Conservation (phyloP, 1,140 invertebrate species). For the Luehdorfia chinensis region DNA sequence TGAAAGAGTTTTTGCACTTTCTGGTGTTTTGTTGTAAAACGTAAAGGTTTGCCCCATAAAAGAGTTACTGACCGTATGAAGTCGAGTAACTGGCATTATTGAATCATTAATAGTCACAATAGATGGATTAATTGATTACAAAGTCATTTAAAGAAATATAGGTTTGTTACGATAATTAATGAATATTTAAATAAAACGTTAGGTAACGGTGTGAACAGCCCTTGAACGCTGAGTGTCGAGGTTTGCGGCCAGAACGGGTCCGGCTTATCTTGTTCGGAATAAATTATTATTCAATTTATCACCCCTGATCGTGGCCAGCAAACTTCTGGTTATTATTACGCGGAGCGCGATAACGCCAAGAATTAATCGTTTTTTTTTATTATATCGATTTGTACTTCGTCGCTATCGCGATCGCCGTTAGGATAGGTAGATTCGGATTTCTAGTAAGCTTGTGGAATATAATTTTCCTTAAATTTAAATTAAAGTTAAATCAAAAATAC, state of each 20-base stretch:
- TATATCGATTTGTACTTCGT: conserved; percentile 3
- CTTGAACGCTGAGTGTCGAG: conserved; percentile 48
- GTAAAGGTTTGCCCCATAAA: too few relatives aligned
- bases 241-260: conserved; percentile 39
- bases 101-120: too few relatives aligned
- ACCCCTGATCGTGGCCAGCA: conserved; percentile 53
- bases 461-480: not conserved
- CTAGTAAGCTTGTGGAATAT: not conserved
- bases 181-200: too few relatives aligned
- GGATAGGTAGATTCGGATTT: not conserved
- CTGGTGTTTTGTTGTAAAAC: too few relatives aligned
- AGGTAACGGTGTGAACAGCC: conserved; percentile 29
- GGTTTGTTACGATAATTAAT: too few relatives aligned
- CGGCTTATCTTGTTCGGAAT: conserved; percentile 58
- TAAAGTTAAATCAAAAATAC: too few relatives aligned
- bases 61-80: too few relatives aligned
- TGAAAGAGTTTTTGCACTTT: too few relatives aligned
- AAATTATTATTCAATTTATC: conserved; percentile 76
- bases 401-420: conserved; percentile 6
- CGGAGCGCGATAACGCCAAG: conserved; percentile 46
- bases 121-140: too few relatives aligned
- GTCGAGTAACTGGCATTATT: too few relatives aligned
- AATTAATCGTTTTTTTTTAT: conserved; percentile 47
- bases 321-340: conserved; percentile 70
- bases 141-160: too few relatives aligned